These are phyloP conservation scores for Hafferia zeledoni DNA, from an alignment of 2,797 vertebrate genomes.

Conservation along the genomic window DNA sequence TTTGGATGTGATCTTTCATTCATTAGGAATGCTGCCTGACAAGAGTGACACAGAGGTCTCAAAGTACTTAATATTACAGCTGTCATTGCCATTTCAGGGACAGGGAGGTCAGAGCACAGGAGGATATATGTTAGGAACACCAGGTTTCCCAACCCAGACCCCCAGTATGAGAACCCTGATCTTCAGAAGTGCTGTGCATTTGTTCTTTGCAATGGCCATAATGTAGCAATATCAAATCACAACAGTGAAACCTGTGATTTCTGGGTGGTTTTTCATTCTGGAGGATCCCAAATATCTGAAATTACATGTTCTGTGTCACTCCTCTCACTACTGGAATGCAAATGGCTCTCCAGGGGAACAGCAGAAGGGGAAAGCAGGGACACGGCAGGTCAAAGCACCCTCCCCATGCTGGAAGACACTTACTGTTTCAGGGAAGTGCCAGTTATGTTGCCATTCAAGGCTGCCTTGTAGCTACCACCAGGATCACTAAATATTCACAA, in stretches of 20 bases:
- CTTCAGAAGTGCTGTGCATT: background rate
- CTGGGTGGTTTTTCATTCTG: background rate
- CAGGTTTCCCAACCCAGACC: background rate
- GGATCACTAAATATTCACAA: background rate
- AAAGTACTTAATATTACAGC: background rate
- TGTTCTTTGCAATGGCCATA: background rate
- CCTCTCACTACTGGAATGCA: background rate
- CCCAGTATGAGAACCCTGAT: background rate
- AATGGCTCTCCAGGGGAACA: background rate
- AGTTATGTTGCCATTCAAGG: background rate
- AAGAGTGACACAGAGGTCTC: background rate
- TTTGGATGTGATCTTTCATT: background rate
- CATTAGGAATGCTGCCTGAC: background rate
- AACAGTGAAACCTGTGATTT: background rate
- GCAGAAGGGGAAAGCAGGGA: background rate
- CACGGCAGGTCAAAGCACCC: fast-evolving
- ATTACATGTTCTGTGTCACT: fast-evolving
- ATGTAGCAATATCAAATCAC: background rate
- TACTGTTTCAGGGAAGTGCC: background rate
- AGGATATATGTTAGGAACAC: background rate
- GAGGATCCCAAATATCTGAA: background rate
- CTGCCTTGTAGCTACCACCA: background rate
- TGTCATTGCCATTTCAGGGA: background rate
- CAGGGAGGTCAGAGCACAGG: background rate
- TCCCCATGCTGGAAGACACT: background rate